Conservation (phyloP, 2,797 vertebrate genomes). For the Potorous gilbertii region DNA sequence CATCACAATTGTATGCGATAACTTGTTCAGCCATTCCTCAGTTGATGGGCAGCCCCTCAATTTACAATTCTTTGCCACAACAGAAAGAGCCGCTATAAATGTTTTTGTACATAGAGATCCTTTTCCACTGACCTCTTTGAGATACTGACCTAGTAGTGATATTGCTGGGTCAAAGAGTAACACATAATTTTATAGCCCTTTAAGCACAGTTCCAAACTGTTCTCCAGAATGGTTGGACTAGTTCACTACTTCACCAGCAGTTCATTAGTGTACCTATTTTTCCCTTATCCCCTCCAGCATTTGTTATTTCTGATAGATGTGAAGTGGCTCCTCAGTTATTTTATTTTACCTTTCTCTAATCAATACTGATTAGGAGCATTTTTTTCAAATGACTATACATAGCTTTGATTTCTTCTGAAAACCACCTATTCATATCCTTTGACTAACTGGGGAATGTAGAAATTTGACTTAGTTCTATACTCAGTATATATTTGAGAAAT, state of each 20-base stretch:
- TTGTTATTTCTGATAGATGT: background rate
- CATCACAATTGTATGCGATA: background rate
- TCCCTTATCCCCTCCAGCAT: background rate
- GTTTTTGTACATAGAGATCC: background rate
- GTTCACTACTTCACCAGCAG: background rate
- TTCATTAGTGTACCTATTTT: background rate
- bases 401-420: background rate
- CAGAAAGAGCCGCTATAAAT: background rate
- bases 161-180: background rate
- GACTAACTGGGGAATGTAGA: background rate
- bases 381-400: background rate
- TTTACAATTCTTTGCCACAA: background rate
- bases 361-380: background rate
- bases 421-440: background rate
- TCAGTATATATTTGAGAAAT: background rate
- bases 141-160: background rate
- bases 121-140: background rate
- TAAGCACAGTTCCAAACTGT: background rate
- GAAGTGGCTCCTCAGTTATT: background rate
- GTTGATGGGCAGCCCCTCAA: background rate
- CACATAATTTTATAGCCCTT: background rate
- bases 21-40: background rate
- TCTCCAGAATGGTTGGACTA: background rate
- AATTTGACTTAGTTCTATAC: background rate
- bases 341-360: background rate